Evolutionary conservation across 2,888 invertebrate species (phyloP).

Genomic region (Polydesmus complanatus): DNA sequence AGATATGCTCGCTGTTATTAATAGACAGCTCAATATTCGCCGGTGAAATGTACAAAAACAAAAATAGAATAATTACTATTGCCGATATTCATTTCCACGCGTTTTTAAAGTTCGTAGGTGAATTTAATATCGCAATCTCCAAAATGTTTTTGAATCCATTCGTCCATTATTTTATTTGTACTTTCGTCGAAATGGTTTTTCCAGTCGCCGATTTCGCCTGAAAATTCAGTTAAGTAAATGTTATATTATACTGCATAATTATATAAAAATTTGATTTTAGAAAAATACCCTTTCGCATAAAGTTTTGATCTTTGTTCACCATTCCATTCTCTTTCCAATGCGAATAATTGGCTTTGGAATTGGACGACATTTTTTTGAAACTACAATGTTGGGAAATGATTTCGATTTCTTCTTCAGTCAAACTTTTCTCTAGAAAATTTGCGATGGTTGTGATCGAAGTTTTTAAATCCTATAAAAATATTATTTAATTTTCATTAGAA

Average conservation of each 20-base stretch:
- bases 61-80: too few species aligned
- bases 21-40: too few species aligned
- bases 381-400: slow-evolving; percentile 8
- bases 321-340: neutral
- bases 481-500: too few species aligned
- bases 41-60: too few species aligned
- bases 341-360: slow-evolving; percentile 4
- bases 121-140: slow-evolving; percentile 11
- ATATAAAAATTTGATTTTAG: neutral
- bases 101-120: too few species aligned
- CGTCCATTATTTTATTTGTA: slow-evolving; percentile 3
- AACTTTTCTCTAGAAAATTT: slow-evolving; percentile 5
- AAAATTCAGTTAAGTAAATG: too few species aligned
- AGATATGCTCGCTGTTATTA: too few species aligned
- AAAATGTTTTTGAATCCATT: slow-evolving; percentile 11
- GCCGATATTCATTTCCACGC: too few species aligned
- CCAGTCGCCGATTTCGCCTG: slow-evolving; percentile 14
- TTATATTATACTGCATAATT: too few species aligned
- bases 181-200: slow-evolving; percentile 8
- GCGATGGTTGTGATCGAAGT: slow-evolving; percentile 4
- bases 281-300: slow-evolving; percentile 4
- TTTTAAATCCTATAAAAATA: slow-evolving; percentile 2
- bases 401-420: slow-evolving; percentile 6
- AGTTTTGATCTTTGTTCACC: neutral
- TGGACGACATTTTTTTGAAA: slow-evolving; percentile 8